Base-by-base conservation (phyloP, 2,113 vertebrate species). In the Felis chaus region DNA sequence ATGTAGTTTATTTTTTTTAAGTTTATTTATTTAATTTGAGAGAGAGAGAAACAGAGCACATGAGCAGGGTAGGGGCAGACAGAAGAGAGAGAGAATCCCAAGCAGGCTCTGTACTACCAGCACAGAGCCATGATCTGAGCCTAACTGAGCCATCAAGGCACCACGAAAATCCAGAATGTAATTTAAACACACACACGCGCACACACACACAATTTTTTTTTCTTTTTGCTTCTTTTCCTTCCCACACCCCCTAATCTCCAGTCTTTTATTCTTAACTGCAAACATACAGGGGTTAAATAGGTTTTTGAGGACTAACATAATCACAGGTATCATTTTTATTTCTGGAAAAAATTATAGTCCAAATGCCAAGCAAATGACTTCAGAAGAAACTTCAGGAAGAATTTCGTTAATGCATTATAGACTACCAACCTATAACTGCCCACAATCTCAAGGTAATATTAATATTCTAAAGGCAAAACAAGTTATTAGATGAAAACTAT, bases 331-430 rank as follows among this genome's bases (percentile, higher is more conserved):
- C 48, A 78, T 36, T 81, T 93, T 91, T 74, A 36, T 79, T 97
- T 86, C 89, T 79, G 45, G 41, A 55, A 50, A 50, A 97, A 94
- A 92, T 31, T 68, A 53, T 23, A 31, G 45, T 81, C 50, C 33
- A 94, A 74, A 48, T 25, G 33, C 36, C 71, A 85, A 85, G 45
- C 15, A 93, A 93, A 9, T 90, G 48, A 80, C 33, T 84, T 80
- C 27, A 68, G 78, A 93, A 98, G 50, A 95, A 55, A 68, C 55
- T 80, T 92, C 66, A 86, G 27, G 39, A 66, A 55, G 7, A 94
- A 55, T 89, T 53, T 65, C 57, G 45, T 83, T 96, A 68, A 53
- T 63, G 94, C n/a, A 39, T n/a, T 63, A 80, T 10, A 91, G 57
- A 39, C 76, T 21, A 65, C 16, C 66, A 74, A 63, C 55, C 48